phyloP scores from a whole-genome alignment of 2,113 vertebrate species.

The Proterorhinus semilunaris region DNA sequence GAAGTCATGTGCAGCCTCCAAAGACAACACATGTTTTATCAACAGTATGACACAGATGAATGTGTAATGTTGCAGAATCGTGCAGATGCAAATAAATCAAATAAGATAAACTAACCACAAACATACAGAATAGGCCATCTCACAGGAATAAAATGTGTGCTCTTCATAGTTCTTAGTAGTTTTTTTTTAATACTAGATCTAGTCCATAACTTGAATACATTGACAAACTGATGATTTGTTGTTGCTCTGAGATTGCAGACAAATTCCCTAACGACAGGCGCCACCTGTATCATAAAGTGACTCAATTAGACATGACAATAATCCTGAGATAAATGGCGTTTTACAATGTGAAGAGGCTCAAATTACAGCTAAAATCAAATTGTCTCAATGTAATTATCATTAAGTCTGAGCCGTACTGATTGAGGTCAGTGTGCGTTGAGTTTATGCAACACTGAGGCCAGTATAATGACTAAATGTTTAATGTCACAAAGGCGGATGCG shows the following conservation, averaged over 20 bases:
- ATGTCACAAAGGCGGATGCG: constrained; percentile 68
- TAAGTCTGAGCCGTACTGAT: constrained; percentile 78
- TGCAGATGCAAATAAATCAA: too few species aligned
- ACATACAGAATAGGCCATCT: background rate
- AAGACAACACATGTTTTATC: constrained; percentile 2
- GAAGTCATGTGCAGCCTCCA: background rate
- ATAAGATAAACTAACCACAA: background rate
- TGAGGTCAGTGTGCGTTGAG: constrained; percentile 76
- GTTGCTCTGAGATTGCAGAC: constrained; percentile 25
- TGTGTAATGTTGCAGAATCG: background rate
- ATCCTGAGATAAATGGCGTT: constrained; percentile 71
- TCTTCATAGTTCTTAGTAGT: background rate
- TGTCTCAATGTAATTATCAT: constrained; percentile 87
- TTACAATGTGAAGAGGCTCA: constrained; percentile 72
- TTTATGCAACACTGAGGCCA: constrained; percentile 9
- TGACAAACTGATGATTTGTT: constrained; percentile 13
- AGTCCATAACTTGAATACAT: background rate
- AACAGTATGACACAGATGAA: background rate
- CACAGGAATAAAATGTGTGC: background rate
- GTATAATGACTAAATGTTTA: constrained; percentile 42
- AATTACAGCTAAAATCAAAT: constrained; percentile 88
- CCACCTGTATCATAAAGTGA: constrained; percentile 64
- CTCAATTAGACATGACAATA: constrained; percentile 83
- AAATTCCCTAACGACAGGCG: constrained; percentile 36
- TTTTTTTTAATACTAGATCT: too few species aligned